phyloP scores from a whole-genome alignment of 1,140 invertebrate species.

The Globodera rostochiensis region DNA sequence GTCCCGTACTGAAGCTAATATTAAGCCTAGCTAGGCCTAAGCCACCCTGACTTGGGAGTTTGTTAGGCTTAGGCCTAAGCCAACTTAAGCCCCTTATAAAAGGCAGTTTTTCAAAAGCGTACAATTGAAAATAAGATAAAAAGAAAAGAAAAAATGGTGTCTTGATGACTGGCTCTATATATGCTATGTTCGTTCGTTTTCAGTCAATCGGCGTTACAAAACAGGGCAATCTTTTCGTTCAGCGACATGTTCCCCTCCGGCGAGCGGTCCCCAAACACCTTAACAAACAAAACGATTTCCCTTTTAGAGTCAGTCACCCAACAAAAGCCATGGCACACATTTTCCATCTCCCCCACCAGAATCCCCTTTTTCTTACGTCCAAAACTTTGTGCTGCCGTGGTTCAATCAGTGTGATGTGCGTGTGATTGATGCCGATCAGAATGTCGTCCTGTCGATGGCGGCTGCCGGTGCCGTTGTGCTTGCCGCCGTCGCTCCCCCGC shows the following conservation, averaged over 20 bases:
- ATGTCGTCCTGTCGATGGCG: conserved; percentile 22
- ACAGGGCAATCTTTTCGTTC: conserved; percentile 6
- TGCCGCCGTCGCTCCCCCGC: background rate
- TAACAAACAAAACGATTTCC: background rate
- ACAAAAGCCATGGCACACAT: too few relatives aligned
- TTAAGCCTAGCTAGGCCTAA: too few relatives aligned
- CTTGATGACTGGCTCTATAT: too few relatives aligned
- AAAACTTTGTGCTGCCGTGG: conserved; percentile 39
- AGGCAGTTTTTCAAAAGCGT: too few relatives aligned
- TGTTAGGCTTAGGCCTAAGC: too few relatives aligned
- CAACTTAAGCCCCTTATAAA: too few relatives aligned
- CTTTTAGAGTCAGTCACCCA: background rate
- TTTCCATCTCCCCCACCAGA: too few relatives aligned
- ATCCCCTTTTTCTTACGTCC: background rate
- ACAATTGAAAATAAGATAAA: too few relatives aligned
- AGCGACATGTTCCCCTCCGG: conserved; percentile 5
- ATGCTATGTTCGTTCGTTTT: too few relatives aligned
- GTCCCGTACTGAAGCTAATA: too few relatives aligned
- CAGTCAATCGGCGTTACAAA: background rate
- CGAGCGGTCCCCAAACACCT: background rate
- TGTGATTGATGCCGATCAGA: conserved; percentile 48
- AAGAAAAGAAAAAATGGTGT: too few relatives aligned
- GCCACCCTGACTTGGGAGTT: too few relatives aligned
- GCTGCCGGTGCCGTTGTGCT: background rate
- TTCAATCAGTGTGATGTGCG: conserved; percentile 48